Percentiles rank a stretch among this genome's conserved stretches.
Conservation (phyloP, 2,113 vertebrate genomes). For the Brachyistius frenatus region DNA sequence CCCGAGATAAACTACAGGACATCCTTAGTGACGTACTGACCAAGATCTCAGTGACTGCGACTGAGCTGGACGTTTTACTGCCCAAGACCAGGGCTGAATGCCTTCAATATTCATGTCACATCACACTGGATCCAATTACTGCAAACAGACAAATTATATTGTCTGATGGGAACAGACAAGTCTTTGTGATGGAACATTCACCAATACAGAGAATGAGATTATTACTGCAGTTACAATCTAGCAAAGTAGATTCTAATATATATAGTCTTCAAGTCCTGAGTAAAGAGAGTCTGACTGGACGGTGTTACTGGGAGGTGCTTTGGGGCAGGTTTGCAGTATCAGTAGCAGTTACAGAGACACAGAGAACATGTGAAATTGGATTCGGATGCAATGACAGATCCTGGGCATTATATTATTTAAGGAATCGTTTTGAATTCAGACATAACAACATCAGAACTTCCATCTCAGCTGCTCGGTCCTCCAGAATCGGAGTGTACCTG, state of each 20-base stretch:
- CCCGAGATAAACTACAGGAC: neutral
- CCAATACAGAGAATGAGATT: rapidly evolving
- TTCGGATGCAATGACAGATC: slow-evolving; percentile 12
- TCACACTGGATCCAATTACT: slow-evolving; percentile 35
- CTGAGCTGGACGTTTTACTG: neutral
- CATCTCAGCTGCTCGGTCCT: neutral
- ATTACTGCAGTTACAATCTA: too few relatives aligned
- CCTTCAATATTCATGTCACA: neutral
- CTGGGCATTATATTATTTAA: neutral
- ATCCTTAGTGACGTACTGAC: neutral
- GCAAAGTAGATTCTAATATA: too few relatives aligned
- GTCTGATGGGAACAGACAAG: slow-evolving; percentile 9
- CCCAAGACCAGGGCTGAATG: slow-evolving; percentile 2
- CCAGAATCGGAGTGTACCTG: slow-evolving; percentile 22
- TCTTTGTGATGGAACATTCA: too few relatives aligned
- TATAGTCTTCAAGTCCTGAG: slow-evolving; percentile 20
- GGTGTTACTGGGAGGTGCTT: slow-evolving; percentile 40
- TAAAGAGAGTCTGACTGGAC: slow-evolving; percentile 28
- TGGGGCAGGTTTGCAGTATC: neutral
- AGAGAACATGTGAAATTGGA: neutral
- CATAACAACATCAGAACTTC: neutral
- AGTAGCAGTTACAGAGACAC: neutral
- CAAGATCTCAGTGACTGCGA: too few relatives aligned
- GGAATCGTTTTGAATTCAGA: neutral
- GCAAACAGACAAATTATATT: neutral